Evolutionary conservation across 1,140 invertebrate species (phyloP).

Genomic region (Hycleus phaleratus): DNA sequence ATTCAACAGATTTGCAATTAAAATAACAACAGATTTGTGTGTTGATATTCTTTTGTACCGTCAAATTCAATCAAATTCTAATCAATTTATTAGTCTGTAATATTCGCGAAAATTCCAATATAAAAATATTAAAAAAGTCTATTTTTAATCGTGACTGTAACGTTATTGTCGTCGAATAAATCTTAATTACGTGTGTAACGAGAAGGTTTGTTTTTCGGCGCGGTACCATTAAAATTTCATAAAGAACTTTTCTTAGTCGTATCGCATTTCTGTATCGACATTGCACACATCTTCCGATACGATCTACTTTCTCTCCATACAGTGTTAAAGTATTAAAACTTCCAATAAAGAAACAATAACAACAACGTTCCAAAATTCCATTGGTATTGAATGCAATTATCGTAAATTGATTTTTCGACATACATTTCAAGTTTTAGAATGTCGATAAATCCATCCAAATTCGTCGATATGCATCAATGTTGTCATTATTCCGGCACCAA

Average conservation of each 20-base stretch:
- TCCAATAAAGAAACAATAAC: too few species aligned
- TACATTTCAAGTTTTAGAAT: slow-evolving; percentile 16
- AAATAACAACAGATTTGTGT: slow-evolving; percentile 9
- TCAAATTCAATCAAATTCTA: too few species aligned
- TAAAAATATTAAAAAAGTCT: too few species aligned
- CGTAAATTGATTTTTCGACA: slow-evolving; percentile 24
- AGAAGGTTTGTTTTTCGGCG: slow-evolving; percentile 11
- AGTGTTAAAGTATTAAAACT: too few species aligned
- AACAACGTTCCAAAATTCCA: slow-evolving; percentile 10
- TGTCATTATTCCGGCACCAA: too few species aligned
- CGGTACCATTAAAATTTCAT: slow-evolving; percentile 12
- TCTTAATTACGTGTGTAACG: slow-evolving; percentile 13
- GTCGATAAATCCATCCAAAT: too few species aligned
- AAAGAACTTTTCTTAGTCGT: slow-evolving; percentile 4
- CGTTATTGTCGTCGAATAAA: slow-evolving; percentile 11
- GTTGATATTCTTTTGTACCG: too few species aligned
- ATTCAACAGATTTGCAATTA: slow-evolving; percentile 14
- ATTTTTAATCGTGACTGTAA: slow-evolving; percentile 1
- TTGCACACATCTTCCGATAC: slow-evolving; percentile 4
- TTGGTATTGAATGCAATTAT: slow-evolving; percentile 18
- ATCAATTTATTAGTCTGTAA: too few species aligned
- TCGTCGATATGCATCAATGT: too few species aligned
- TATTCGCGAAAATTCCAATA: too few species aligned
- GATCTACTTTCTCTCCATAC: neutral
- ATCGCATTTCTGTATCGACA: slow-evolving; percentile 13